These are phyloP conservation scores for Labeo catla DNA, from an alignment of 2,113 vertebrate genomes.

Conservation along the genomic window DNA sequence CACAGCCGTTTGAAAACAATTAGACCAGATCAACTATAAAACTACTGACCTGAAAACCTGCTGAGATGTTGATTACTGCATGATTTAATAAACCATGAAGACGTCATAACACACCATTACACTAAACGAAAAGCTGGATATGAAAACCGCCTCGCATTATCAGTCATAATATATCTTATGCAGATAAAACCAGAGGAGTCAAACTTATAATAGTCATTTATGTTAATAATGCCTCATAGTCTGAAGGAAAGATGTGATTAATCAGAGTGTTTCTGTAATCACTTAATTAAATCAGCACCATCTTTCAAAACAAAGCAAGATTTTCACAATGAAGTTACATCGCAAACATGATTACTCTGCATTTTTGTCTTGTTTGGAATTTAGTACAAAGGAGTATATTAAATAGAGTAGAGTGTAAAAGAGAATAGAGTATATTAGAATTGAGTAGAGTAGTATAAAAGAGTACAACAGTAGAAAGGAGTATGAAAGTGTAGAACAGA, in stretches of 20 bases:
- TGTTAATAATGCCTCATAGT: background rate
- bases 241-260: background rate
- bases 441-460: no score
- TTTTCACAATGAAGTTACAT: background rate
- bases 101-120: slow-evolving; percentile 47
- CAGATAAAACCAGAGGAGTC: background rate
- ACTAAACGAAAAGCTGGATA: slow-evolving; percentile 48
- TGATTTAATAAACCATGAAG: slow-evolving; percentile 59
- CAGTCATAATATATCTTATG: background rate
- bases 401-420: no score
- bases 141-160: background rate
- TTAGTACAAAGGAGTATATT: background rate
- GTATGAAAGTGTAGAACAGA: no score
- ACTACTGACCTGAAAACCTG: slow-evolving; percentile 22
- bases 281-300: background rate
- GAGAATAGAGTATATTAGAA: no score
- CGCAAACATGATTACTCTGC: background rate
- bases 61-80: background rate
- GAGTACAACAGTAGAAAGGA: no score
- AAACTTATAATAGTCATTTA: background rate
- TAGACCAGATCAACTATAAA: background rate
- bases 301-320: background rate
- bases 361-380: background rate
- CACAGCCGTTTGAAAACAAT: slow-evolving; percentile 62
- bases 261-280: background rate